Conservation (phyloP, 2,797 vertebrate species). For the Peromyscus eremicus region DNA sequence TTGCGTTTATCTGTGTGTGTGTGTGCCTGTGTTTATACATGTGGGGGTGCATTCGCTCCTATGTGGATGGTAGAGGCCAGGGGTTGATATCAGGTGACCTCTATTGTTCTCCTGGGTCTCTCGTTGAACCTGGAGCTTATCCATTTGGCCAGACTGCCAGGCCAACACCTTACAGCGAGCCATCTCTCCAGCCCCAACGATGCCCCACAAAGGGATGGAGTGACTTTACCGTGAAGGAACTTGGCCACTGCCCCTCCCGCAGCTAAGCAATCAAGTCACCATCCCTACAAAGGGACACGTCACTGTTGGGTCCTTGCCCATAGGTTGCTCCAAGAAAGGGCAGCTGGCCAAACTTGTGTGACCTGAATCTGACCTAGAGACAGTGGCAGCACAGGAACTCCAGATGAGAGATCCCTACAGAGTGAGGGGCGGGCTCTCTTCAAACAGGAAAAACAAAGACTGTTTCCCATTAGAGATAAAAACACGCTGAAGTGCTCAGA, state of each 20-base stretch:
- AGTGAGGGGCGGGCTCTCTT: neutral
- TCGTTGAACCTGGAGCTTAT: neutral
- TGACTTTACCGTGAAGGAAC: neutral
- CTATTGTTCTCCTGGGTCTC: neutral
- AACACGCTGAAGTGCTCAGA: slow-evolving; percentile 3
- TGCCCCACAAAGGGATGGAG: neutral
- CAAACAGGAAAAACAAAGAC: neutral
- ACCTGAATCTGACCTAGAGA: neutral
- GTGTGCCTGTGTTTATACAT: neutral
- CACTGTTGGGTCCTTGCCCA: neutral
- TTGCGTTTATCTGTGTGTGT: neutral
- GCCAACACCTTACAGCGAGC: neutral
- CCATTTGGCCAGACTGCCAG: neutral
- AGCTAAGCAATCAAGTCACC: neutral
- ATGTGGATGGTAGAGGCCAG: neutral
- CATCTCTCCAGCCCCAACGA: neutral
- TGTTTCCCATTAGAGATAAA: neutral
- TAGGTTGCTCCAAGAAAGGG: neutral
- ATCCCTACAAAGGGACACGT: neutral
- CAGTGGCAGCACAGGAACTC: neutral
- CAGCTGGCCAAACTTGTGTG: neutral
- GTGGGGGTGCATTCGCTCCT: neutral
- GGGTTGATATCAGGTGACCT: neutral
- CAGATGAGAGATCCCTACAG: neutral
- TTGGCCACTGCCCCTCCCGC: neutral